A percentile compares a stretch with the other conserved stretches of the same genome.
These are phyloP conservation scores for Pseudobourletiella spinata DNA, from an alignment of 1,140 invertebrate species.

Conservation along the genomic window DNA sequence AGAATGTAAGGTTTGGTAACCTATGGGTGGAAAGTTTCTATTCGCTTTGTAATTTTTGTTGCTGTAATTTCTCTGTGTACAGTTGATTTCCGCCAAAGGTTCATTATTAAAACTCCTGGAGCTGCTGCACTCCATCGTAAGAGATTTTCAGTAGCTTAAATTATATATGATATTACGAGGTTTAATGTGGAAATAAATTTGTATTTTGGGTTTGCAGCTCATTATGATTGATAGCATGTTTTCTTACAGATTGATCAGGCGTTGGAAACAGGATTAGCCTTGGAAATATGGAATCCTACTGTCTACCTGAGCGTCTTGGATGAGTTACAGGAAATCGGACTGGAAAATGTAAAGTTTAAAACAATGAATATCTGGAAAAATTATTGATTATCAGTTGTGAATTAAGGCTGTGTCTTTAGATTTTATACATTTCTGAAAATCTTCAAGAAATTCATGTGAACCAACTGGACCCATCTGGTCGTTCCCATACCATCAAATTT, in stretches of 20 bases:
- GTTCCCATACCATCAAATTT: slow-evolving; percentile 8
- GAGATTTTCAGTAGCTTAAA: too few species aligned
- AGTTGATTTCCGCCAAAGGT: too few species aligned
- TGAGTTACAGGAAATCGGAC: slow-evolving; percentile 1
- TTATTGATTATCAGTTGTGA: not conserved
- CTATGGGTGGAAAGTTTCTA: too few species aligned
- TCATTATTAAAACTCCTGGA: too few species aligned
- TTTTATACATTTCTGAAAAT: slow-evolving; percentile 5
- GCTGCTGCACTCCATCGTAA: too few species aligned
- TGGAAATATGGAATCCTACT: not conserved
- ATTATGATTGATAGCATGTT: not conserved
- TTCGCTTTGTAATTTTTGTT: too few species aligned
- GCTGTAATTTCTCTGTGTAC: too few species aligned
- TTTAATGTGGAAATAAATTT: not conserved
- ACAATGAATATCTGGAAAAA: not conserved
- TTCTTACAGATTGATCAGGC: not conserved
- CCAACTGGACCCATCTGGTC: not conserved
- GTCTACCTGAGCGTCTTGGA: not conserved
- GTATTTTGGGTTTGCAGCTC: not conserved
- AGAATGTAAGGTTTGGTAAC: not conserved
- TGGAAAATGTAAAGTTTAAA: slow-evolving; percentile 2
- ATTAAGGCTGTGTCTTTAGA: not conserved
- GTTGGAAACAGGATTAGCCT: not conserved
- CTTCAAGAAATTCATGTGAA: slow-evolving; percentile 5
- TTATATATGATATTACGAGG: not conserved